Conservation (phyloP, 2,888 invertebrate species). For the Cheiracanthium punctorium region DNA sequence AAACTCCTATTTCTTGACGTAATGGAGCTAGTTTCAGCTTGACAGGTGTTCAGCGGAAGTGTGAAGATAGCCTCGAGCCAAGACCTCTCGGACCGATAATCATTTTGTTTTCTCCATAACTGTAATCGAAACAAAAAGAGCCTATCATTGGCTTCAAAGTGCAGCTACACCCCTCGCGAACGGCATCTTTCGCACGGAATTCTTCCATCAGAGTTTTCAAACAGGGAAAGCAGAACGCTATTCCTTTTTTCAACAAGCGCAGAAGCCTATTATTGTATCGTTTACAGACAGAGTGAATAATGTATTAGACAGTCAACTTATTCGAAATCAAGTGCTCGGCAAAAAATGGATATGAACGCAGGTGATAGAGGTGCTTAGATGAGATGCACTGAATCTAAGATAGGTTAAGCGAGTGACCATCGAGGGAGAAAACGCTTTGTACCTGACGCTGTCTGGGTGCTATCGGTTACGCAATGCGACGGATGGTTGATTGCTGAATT, state of each 20-base stretch:
- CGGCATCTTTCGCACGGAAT: conserved; percentile 41
- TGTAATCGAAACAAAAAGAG: conserved; percentile 55
- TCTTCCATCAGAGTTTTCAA: conserved; percentile 45
- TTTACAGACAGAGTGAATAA: conserved; percentile 46
- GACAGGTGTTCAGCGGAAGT: conserved; percentile 66
- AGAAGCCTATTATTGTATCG: conserved; percentile 49
- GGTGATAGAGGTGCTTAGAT: not conserved
- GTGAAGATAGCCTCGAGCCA: conserved; percentile 38
- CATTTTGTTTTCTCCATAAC: conserved; percentile 57
- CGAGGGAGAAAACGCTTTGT: too few relatives aligned
- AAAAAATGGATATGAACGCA: not conserved
- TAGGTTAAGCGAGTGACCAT: too few relatives aligned
- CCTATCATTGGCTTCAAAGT: conserved; percentile 18
- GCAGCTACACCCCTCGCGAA: conserved; percentile 44
- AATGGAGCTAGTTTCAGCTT: conserved; percentile 27
- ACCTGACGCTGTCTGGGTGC: too few relatives aligned
- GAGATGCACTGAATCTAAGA: too few relatives aligned
- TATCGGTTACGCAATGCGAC: too few relatives aligned
- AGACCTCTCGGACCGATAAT: conserved; percentile 34
- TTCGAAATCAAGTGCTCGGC: conserved; percentile 21
- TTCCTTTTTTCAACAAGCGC: conserved; percentile 9
- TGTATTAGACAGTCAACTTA: conserved; percentile 39
- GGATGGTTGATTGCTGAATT: too few relatives aligned
- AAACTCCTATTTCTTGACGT: not conserved
- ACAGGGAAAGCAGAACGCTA: not conserved